Conservation (phyloP, 2,888 invertebrate genomes). For the Drosophila incognita region DNA sequence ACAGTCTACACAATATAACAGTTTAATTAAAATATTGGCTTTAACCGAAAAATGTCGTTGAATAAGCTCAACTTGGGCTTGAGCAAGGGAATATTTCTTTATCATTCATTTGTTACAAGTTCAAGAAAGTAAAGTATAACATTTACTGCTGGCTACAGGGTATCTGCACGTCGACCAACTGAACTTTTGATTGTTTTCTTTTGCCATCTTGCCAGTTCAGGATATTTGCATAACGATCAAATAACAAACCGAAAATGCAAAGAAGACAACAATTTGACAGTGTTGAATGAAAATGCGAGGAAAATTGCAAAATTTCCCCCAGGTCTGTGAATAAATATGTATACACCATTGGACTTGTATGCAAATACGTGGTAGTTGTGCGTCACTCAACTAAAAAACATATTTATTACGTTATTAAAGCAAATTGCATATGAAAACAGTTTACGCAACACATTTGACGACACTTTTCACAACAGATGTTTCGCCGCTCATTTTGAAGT, state of each 20-base stretch:
- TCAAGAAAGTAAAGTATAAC: no score
- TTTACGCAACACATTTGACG: background rate
- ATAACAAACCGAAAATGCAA: background rate
- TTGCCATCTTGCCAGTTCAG: background rate
- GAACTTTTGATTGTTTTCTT: background rate
- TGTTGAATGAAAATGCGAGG: conserved; percentile 1
- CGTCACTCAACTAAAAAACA: background rate
- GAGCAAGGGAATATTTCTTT: no score
- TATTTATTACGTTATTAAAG: background rate
- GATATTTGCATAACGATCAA: conserved; percentile 9
- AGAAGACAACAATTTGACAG: background rate
- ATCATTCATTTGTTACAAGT: no score
- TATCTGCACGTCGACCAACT: background rate
- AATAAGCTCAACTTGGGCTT: no score
- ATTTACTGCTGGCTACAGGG: no score
- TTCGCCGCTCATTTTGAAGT: background rate
- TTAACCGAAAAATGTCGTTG: background rate
- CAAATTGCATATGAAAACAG: conserved; percentile 1
- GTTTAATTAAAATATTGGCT: no score
- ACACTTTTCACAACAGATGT: background rate
- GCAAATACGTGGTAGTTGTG: background rate
- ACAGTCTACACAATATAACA: no score
- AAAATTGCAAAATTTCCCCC: background rate
- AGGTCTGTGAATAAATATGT: background rate
- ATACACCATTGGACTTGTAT: background rate